Base-by-base conservation (phyloP, 2,797 vertebrate genomes). In the Lepilemur ruficaudatus region DNA sequence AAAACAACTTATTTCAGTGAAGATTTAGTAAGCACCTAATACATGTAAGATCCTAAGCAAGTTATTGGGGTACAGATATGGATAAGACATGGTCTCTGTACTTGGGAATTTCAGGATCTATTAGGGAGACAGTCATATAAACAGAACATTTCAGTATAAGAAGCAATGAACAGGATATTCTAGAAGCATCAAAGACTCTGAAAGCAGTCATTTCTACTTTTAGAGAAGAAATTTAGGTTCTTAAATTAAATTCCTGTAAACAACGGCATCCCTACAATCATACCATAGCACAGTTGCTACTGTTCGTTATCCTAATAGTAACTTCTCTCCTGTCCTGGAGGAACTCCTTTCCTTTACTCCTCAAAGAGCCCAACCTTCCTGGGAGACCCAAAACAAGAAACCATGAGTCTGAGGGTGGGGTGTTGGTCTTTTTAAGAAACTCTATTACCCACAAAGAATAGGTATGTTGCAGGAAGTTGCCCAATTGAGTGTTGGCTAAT, bases 181-280 rank as follows among this genome's bases (percentile, higher is more conserved):
- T 86, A 86, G 94, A 97, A 80, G 35, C 32, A 46, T 18, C 84
- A 46, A 72, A 88, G 72, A 88, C 41, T 95, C 75, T 93, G 65
- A 80, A 80, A 84, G 7, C 32, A 43, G 35, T n/a, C 69, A 89
- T 96, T 91, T 92, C 30, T 88, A 78, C 50, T 69, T 91, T 46
- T 89, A 30, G 52, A 59, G 67, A 79, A 69, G 50, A 95, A 91
- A 89, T 72, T 55, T 67, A 88, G 79, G 52, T 83, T 85, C 32
- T 69, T 48, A 93, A 91, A 89, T 94, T 69, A 86, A 91, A 89
- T 92, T 95, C 35, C 28, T 65, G 41, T 87, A 95, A 89, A 61
- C 35, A 83, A 94, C 61, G 52, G n/a, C 25, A 81, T 69, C 69
- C 23, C 9, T 38, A 46, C 55, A 93, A 93, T 90, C 67, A 55